A percentile compares a stretch with the other conserved stretches of the same genome.
These are phyloP conservation scores for Rhopalosiphum nymphaeae DNA, from an alignment of 2,888 invertebrate species.

Conservation along the genomic window DNA sequence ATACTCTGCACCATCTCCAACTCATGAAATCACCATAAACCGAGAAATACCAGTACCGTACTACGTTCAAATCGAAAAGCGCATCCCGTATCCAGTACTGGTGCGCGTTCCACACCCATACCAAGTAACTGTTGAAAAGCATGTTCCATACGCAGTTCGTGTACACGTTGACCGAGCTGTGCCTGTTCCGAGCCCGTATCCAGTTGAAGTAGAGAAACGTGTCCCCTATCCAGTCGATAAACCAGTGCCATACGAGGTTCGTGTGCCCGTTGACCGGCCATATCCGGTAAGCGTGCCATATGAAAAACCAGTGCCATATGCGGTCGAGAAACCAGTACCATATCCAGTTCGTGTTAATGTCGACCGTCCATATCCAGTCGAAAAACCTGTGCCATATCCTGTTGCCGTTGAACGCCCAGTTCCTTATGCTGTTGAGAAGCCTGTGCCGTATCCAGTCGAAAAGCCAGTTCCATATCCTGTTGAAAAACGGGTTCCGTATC, in stretches of 20 bases:
- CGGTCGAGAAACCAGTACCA: slow-evolving; percentile 73
- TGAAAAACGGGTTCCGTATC: slow-evolving; percentile 72
- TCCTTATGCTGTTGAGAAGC: slow-evolving; percentile 79
- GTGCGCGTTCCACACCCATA: slow-evolving; percentile 74
- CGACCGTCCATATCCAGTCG: slow-evolving; percentile 79
- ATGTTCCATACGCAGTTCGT: slow-evolving; percentile 76
- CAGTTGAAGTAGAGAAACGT: slow-evolving; percentile 68
- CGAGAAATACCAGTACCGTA: slow-evolving; percentile 82
- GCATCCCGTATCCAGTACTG: slow-evolving; percentile 80
- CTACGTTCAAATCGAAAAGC: slow-evolving; percentile 73
- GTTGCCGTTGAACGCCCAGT: slow-evolving; percentile 82
- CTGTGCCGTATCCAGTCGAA: slow-evolving; percentile 77
- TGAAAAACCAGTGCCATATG: slow-evolving; percentile 78
- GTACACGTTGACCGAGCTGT: slow-evolving; percentile 74
- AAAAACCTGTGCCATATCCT: slow-evolving; percentile 85
- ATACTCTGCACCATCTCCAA: not conserved
- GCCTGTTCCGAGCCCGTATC: slow-evolving; percentile 67
- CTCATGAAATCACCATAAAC: slow-evolving; percentile 80
- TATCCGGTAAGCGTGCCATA: slow-evolving; percentile 72
- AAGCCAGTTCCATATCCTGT: slow-evolving; percentile 77
- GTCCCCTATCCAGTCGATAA: slow-evolving; percentile 70
- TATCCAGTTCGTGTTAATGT: slow-evolving; percentile 76
- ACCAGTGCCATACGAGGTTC: slow-evolving; percentile 74
- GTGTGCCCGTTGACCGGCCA: slow-evolving; percentile 73
- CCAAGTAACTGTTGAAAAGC: slow-evolving; percentile 74